phyloP scores from a whole-genome alignment of 64 coral and sea anemone genomes.

The Anthopleura sola region DNA sequence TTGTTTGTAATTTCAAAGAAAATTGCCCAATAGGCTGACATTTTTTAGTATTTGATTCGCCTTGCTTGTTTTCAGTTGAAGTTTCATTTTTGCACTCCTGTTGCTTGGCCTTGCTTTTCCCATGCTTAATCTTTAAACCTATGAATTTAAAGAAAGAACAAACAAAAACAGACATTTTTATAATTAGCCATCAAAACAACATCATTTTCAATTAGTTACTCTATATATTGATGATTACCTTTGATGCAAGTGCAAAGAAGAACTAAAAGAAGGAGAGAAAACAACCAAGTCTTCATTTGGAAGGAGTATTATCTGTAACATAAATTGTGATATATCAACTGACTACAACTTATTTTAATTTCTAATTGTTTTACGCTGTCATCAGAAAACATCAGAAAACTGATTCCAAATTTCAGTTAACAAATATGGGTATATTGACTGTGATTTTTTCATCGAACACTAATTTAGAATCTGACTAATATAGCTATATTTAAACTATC shows the following conservation, averaged over 20 bases:
- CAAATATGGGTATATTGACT: too few relatives aligned
- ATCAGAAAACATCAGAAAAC: too few relatives aligned
- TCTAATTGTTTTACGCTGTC: too few relatives aligned
- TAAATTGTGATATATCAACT: background rate
- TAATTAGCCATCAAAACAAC: background rate
- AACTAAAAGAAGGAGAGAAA: background rate
- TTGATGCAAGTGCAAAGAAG: background rate
- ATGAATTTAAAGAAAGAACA: background rate
- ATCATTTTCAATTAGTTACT: background rate
- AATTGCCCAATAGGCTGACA: background rate
- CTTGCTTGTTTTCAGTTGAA: background rate
- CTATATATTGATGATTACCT: background rate
- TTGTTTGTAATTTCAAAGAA: slow-evolving; percentile 13
- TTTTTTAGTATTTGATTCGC: background rate
- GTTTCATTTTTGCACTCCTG: background rate
- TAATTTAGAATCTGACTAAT: too few relatives aligned
- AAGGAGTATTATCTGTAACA: background rate
- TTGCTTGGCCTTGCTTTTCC: background rate
- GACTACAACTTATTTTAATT: too few relatives aligned
- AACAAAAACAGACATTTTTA: background rate
- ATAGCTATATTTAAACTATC: too few relatives aligned
- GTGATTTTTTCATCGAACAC: too few relatives aligned
- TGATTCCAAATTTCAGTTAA: background rate
- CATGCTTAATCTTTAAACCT: background rate
- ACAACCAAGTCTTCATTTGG: slow-evolving; percentile 2